Conservation (phyloP, 2,888 invertebrate genomes). For the Panopea generosa region DNA sequence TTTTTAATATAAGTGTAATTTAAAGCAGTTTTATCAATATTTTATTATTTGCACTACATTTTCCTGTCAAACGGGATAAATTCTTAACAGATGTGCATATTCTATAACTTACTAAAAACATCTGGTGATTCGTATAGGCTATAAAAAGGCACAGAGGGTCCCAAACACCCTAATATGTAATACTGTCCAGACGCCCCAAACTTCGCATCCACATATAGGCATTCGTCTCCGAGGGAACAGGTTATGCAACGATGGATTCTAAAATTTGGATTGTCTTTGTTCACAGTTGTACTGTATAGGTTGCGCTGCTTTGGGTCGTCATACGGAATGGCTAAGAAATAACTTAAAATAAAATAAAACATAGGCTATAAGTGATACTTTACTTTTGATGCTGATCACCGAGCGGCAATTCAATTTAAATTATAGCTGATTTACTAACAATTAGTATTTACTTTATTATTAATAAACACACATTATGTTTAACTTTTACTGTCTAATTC, state of each 20-base stretch:
- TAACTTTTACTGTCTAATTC: too few species aligned
- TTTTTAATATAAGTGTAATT: too few species aligned
- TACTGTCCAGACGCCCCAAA: constrained; percentile 90
- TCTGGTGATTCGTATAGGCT: constrained; percentile 58
- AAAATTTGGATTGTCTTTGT: constrained; percentile 36
- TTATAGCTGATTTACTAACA: too few species aligned
- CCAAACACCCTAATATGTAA: constrained; percentile 95
- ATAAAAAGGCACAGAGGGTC: constrained; percentile 92
- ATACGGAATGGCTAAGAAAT: constrained; percentile 31
- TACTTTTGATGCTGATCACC: too few species aligned
- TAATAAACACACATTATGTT: too few species aligned
- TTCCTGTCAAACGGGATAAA: too few species aligned
- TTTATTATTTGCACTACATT: too few species aligned
- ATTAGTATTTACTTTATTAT: too few species aligned
- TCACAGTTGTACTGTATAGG: constrained; percentile 62
- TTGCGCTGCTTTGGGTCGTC: constrained; percentile 32
- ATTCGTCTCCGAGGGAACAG: constrained; percentile 92
- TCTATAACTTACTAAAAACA: constrained; percentile 34
- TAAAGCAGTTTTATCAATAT: too few species aligned
- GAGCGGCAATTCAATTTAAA: too few species aligned
- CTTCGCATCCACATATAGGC: constrained; percentile 90
- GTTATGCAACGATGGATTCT: constrained; percentile 89
- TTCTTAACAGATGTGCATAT: too few species aligned
- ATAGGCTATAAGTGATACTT: too few species aligned
- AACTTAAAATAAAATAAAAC: constrained; percentile 29